Conservation (phyloP, 2,113 vertebrate genomes). For the Melanostigma gelatinosum region DNA sequence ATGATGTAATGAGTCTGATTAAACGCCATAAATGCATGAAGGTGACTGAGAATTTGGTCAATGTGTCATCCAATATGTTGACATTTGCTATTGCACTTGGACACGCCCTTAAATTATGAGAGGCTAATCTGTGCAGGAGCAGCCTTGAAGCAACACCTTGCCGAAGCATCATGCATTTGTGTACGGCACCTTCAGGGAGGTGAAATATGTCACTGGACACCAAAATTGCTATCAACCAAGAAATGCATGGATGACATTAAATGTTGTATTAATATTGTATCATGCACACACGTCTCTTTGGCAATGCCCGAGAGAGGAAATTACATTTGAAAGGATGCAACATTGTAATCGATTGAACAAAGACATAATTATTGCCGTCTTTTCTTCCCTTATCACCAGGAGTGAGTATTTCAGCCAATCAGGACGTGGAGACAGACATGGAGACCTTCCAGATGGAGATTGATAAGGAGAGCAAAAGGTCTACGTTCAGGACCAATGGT, state of each 20-base stretch:
- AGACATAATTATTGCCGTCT: neutral
- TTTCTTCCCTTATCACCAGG: constrained; percentile 78
- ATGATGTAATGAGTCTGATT: neutral
- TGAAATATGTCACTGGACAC: neutral
- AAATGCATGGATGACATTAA: constrained; percentile 7
- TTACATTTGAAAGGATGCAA: constrained; percentile 1
- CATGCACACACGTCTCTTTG: neutral
- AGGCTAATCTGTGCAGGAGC: neutral
- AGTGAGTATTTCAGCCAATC: constrained; percentile 95
- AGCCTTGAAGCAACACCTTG: neutral
- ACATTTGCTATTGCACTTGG: neutral
- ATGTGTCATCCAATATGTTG: neutral
- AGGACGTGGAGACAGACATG: constrained; percentile 92
- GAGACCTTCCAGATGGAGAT: constrained; percentile 98
- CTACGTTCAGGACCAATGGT: constrained; percentile 90
- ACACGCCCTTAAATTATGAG: neutral
- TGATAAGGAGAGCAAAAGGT: constrained; percentile 90
- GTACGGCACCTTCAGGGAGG: neutral
- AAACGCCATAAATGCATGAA: neutral
- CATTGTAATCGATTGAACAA: constrained; percentile 6
- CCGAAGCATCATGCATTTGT: neutral
- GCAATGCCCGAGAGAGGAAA: constrained; percentile 16
- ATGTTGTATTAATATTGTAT: constrained; percentile 5
- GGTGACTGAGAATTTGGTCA: neutral
- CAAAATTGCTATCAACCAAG: neutral